phyloP scores from a whole-genome alignment of 2,113 vertebrate genomes.

The Albula goreensis region DNA sequence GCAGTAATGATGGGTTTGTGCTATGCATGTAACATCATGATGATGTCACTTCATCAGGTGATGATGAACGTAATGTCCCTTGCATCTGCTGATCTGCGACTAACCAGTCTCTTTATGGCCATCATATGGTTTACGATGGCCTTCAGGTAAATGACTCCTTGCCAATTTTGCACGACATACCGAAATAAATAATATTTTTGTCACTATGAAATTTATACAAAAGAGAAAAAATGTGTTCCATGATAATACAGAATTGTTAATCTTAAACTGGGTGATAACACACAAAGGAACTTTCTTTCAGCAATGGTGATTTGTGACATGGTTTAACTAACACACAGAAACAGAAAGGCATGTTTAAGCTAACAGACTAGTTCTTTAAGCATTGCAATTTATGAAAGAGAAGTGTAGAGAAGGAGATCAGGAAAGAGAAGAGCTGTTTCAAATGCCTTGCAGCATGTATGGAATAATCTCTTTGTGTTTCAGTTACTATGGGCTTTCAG shows the following conservation, averaged over 20 bases:
- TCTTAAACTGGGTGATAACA: neutral
- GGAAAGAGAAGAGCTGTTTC: no score
- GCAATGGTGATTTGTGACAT: neutral
- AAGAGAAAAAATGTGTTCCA: neutral
- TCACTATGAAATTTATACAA: neutral
- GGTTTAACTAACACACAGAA: neutral
- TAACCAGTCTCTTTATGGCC: conserved; percentile 87
- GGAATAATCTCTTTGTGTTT: conserved; percentile 18
- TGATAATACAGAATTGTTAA: neutral
- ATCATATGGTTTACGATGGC: conserved; percentile 96
- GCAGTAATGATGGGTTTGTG: neutral
- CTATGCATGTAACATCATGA: neutral
- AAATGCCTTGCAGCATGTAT: no score
- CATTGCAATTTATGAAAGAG: neutral
- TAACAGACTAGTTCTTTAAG: no score
- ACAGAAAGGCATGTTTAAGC: no score
- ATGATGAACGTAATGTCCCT: conserved; percentile 83
- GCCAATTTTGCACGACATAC: neutral
- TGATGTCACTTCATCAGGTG: conserved; percentile 65
- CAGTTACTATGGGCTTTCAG: conserved; percentile 92
- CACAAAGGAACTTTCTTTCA: neutral
- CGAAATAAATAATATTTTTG: neutral
- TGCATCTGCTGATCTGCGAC: conserved; percentile 79
- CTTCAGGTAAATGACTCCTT: conserved; percentile 77
- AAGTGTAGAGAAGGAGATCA: no score